A percentile compares a stretch with the other conserved stretches of the same genome.
These are phyloP conservation scores for Prosapia bicincta DNA, from an alignment of 2,888 invertebrate genomes.

Conservation along the genomic window DNA sequence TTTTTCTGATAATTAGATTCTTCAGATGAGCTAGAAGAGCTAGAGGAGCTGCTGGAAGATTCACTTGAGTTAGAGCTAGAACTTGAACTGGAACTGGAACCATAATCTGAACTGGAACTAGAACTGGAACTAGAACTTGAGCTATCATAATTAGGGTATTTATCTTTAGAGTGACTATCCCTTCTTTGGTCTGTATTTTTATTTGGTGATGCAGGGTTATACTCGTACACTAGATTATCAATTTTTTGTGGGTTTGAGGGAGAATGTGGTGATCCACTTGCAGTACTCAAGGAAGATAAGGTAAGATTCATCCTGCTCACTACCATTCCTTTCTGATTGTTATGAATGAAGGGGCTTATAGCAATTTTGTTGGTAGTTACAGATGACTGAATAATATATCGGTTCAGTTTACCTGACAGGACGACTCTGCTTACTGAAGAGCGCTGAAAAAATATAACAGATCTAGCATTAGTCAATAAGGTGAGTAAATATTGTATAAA, in stretches of 20 bases:
- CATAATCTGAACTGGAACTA: constrained; percentile 32
- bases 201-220: constrained; percentile 44
- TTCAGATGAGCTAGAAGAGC: not conserved
- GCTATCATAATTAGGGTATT: not conserved
- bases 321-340: constrained; percentile 60
- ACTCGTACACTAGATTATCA: constrained; percentile 55
- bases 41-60: constrained; percentile 27
- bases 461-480: not conserved
- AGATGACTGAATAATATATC: constrained; percentile 62
- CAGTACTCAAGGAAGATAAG: constrained; percentile 43
- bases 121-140: constrained; percentile 37
- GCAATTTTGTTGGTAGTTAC: constrained; percentile 52
- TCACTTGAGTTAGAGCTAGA: constrained; percentile 32
- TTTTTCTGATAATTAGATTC: not conserved
- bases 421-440: constrained; percentile 56
- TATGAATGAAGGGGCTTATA: constrained; percentile 48
- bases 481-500: too few species aligned
- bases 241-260: constrained; percentile 49
- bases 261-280: constrained; percentile 47
- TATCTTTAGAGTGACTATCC: not conserved
- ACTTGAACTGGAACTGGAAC: constrained; percentile 28
- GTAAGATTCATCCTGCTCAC: constrained; percentile 57
- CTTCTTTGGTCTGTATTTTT: not conserved
- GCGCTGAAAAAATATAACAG: constrained; percentile 47
- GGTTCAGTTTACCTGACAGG: constrained; percentile 52